Base-by-base conservation (phyloP, 2,888 invertebrate genomes). In the Leptogaster cylindrica region DNA sequence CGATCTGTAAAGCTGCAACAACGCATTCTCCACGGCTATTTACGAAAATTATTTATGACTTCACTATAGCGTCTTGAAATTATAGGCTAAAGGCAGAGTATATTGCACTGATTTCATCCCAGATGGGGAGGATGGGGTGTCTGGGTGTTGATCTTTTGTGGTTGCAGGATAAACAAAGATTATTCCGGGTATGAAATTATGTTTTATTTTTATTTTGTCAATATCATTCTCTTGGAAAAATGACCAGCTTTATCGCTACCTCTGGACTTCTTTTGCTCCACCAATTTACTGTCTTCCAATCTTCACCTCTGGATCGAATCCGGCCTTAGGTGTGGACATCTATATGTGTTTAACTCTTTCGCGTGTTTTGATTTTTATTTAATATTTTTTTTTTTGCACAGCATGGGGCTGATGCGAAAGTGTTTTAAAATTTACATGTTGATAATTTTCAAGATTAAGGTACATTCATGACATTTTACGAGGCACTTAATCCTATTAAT, bases 41-140 rank as follows among this genome's bases (percentile, higher is more conserved):
- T 71, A 71, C 33, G 68, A 70, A 70, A 69, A 70, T 71, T 71
- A 71, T 71, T 71, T 71, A 71, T 71, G 70, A 61, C 70, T 68
- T 68, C 67, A 64, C 63, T 68, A 48, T 52, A 70, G 66, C 68
- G 66, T 66, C 64, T 58, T 65, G 68, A 68, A 70, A 70, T 70
- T 70, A 70, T 70, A 70, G 70, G 70, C 66, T 66, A 16, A 41
- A 25, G 41, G n/a, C n/a, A n/a, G n/a, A n/a, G n/a, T n/a, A n/a
- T n/a, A n/a, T n/a, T n/a, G n/a, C n/a, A n/a, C 51, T 33, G 36
- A 27, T 36, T 33, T 27, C 27, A 10, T n/a, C 12, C 25, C 14
- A 28, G 28, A 5, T 55, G 16, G 46, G 33, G 44, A 65, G 46
- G 66, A 52, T 51, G 36, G 67, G 69, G 65, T 65, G 65, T n/a